Evolutionary conservation across 2,888 invertebrate genomes (phyloP).

Genomic region (Anodontia alba): DNA sequence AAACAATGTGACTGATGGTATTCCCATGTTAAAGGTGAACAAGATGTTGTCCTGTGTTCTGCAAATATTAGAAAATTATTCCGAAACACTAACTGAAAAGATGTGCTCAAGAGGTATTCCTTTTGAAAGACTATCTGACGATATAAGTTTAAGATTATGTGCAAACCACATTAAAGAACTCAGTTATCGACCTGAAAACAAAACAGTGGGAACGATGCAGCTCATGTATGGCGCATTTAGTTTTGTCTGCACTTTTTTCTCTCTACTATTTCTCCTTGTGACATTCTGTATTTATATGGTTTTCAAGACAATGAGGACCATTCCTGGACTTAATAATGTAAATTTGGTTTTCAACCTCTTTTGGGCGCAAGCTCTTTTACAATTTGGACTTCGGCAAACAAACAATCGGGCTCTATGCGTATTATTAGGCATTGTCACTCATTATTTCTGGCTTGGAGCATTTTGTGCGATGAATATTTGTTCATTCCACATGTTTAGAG

Average conservation of each 20-base stretch:
- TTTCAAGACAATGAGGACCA: slow-evolving; percentile 52
- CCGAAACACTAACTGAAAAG: not conserved
- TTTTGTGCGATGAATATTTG: slow-evolving; percentile 66
- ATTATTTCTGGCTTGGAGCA: slow-evolving; percentile 66
- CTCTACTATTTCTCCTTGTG: slow-evolving; percentile 53
- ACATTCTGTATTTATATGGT: slow-evolving; percentile 63
- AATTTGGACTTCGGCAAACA: slow-evolving; percentile 46
- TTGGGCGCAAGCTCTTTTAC: slow-evolving; percentile 57
- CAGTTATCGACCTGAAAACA: not conserved
- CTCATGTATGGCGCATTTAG: slow-evolving; percentile 17
- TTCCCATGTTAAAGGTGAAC: not conserved
- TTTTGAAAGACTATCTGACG: not conserved
- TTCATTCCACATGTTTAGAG: slow-evolving; percentile 63
- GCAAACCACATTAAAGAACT: not conserved
- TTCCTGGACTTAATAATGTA: slow-evolving; percentile 68
- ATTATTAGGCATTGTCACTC: slow-evolving; percentile 52
- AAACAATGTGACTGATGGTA: not conserved
- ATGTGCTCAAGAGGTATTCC: not conserved
- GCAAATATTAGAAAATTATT: not conserved
- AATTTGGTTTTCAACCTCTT: slow-evolving; percentile 58
- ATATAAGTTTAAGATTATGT: not conserved
- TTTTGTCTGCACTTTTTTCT: slow-evolving; percentile 46
- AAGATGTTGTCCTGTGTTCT: not conserved
- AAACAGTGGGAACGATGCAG: not conserved
- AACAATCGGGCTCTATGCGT: slow-evolving; percentile 25